Evolutionary conservation across 53 echinoderm and acorn worm species (phyloP).

Genomic region (Crossaster papposus): DNA sequence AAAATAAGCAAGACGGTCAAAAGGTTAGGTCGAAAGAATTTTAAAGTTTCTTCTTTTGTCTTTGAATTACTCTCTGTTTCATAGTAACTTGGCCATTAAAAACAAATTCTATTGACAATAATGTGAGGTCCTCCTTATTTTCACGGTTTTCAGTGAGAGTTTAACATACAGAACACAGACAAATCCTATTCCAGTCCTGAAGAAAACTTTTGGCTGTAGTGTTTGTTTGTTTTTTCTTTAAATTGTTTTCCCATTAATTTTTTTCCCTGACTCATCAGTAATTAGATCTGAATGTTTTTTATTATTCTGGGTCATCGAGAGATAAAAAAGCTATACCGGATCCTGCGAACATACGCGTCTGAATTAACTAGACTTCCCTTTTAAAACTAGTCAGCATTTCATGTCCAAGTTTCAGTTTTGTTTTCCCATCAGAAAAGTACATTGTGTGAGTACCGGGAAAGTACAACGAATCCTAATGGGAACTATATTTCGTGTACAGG

Average conservation of each 20-base stretch:
- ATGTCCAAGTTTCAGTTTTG: not conserved
- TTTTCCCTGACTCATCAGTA: not conserved
- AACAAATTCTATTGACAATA: no score
- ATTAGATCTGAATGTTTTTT: not conserved
- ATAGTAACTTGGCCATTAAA: no score
- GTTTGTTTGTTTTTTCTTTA: not conserved
- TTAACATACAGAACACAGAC: no score
- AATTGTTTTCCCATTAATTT: not conserved
- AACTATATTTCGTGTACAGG: not conserved
- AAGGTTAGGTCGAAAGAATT: no score
- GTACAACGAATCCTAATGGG: not conserved
- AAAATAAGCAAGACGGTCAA: no score
- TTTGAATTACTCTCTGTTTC: no score
- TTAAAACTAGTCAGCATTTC: slow-evolving; percentile 5
- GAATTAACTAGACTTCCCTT: not conserved
- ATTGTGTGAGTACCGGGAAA: not conserved
- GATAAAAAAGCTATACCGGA: not conserved
- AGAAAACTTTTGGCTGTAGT: not conserved
- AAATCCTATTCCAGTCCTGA: no score
- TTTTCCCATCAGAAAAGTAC: not conserved
- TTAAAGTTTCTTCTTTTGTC: no score
- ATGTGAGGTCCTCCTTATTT: no score
- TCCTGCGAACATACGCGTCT: not conserved
- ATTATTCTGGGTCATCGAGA: not conserved
- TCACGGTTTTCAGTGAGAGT: no score